Evolutionary conservation across 2,888 invertebrate genomes (phyloP).

Genomic region (Desoria tigrina): DNA sequence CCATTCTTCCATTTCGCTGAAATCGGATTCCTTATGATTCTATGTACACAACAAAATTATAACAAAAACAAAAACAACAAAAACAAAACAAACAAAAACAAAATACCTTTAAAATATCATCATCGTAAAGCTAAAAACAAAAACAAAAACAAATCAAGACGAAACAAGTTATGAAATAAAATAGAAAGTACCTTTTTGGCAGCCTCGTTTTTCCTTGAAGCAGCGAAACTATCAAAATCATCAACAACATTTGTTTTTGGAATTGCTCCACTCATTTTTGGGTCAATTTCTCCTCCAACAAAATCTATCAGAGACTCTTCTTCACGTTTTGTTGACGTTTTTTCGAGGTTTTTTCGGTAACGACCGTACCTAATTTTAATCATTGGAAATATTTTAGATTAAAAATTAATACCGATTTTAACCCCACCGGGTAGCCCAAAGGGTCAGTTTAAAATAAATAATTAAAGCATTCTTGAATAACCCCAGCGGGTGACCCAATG

Average conservation of each 20-base stretch:
- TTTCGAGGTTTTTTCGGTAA: constrained; percentile 75
- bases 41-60: too few species aligned
- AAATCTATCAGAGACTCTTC: constrained; percentile 75
- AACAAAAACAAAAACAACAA: too few species aligned
- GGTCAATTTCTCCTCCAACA: constrained; percentile 67
- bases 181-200: background rate
- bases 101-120: constrained; percentile 55
- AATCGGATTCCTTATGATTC: constrained; percentile 71
- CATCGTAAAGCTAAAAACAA: constrained; percentile 50
- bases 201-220: background rate
- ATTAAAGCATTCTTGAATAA: too few species aligned
- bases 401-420: too few species aligned
- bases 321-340: constrained; percentile 55
- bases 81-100: constrained; percentile 25
- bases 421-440: too few species aligned
- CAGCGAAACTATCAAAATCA: background rate
- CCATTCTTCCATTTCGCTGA: constrained; percentile 95
- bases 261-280: constrained; percentile 57
- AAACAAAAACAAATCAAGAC: constrained; percentile 43
- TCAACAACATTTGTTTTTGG: background rate
- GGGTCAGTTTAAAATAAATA: too few species aligned
- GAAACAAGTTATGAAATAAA: background rate
- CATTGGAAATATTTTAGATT: too few species aligned
- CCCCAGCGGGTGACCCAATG: too few species aligned
- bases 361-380: constrained; percentile 71